A percentile compares a stretch with the other conserved stretches of the same genome.
These are phyloP conservation scores for Luscinia megarhynchos DNA, from an alignment of 2,797 vertebrate genomes.

Conservation along the genomic window DNA sequence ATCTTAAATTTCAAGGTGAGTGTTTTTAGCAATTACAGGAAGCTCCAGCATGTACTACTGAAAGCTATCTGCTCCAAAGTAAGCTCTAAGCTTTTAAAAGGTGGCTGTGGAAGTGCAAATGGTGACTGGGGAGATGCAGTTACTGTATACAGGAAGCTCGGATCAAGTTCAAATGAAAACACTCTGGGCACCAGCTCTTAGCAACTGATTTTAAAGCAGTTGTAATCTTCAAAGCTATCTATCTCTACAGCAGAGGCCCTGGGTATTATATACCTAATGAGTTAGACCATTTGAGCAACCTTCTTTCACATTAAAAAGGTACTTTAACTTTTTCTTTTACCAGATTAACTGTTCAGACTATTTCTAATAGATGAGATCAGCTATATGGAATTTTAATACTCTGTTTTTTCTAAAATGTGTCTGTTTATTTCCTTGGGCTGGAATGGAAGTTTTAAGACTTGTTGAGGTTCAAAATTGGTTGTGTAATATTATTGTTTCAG, in stretches of 20 bases:
- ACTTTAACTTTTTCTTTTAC: slow-evolving; percentile 22
- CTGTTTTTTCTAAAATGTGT: neutral
- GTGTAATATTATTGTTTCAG: neutral
- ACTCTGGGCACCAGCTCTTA: slow-evolving; percentile 48
- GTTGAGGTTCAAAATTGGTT: neutral
- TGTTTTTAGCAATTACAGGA: slow-evolving; percentile 56
- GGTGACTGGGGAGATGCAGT: slow-evolving; percentile 50
- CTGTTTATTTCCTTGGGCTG: neutral
- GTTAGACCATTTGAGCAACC: slow-evolving; percentile 33
- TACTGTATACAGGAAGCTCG: slow-evolving; percentile 64
- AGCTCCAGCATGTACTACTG: slow-evolving; percentile 22
- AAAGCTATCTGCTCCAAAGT: slow-evolving; percentile 56
- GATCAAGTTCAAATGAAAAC: slow-evolving; percentile 73
- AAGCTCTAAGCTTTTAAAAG: slow-evolving; percentile 53
- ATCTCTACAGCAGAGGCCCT: slow-evolving; percentile 34
- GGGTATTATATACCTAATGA: slow-evolving; percentile 65
- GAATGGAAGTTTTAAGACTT: neutral
- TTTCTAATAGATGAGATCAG: slow-evolving; percentile 52
- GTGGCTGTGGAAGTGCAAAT: slow-evolving; percentile 53
- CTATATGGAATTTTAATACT: slow-evolving; percentile 14
- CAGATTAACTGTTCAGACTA: slow-evolving; percentile 7
- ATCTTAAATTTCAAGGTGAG: slow-evolving; percentile 66
- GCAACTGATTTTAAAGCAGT: slow-evolving; percentile 60
- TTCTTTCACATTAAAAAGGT: slow-evolving; percentile 38
- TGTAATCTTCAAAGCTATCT: slow-evolving; percentile 71